These are phyloP conservation scores for Brachypodius melanocephalos DNA, from an alignment of 2,113 vertebrate species.

Conservation along the genomic window DNA sequence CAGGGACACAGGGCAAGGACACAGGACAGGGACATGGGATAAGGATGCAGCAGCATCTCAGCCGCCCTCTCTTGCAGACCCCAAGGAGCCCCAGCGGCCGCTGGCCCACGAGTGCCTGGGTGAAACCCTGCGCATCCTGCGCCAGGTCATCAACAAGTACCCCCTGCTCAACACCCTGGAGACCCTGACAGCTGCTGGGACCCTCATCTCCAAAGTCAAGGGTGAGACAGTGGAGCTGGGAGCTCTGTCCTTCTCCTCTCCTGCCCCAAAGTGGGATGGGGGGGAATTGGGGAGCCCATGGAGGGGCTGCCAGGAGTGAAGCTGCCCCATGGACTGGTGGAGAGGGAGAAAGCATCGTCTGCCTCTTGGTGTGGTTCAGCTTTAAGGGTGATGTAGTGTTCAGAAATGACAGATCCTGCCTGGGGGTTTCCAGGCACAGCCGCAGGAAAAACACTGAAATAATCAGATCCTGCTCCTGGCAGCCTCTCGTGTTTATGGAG, in stretches of 20 bases:
- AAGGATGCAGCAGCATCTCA: background rate
- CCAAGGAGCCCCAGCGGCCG: constrained; percentile 79
- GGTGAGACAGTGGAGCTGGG: constrained; percentile 64
- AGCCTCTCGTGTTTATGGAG: background rate
- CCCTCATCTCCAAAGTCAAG: constrained; percentile 94
- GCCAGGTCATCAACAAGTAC: constrained; percentile 88
- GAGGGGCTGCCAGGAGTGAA: rapidly evolving
- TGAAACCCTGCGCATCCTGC: constrained; percentile 86
- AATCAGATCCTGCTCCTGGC: background rate
- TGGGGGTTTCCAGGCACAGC: background rate
- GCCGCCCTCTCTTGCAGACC: constrained; percentile 70
- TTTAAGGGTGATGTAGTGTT: background rate
- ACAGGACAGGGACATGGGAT: background rate
- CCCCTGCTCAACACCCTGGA: constrained; percentile 94
- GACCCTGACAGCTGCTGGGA: constrained; percentile 90
- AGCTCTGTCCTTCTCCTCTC: background rate
- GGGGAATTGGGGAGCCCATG: rapidly evolving
- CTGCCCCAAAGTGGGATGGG: rapidly evolving
- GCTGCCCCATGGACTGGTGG: rapidly evolving
- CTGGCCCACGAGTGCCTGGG: constrained; percentile 89
- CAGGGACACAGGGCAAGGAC: background rate
- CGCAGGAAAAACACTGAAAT: background rate
- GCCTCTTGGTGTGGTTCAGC: background rate
- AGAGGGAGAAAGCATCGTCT: rapidly evolving
- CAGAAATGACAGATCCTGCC: background rate